phyloP scores from a whole-genome alignment of 2,113 vertebrate genomes.

The Pelecanoides urinatrix region DNA sequence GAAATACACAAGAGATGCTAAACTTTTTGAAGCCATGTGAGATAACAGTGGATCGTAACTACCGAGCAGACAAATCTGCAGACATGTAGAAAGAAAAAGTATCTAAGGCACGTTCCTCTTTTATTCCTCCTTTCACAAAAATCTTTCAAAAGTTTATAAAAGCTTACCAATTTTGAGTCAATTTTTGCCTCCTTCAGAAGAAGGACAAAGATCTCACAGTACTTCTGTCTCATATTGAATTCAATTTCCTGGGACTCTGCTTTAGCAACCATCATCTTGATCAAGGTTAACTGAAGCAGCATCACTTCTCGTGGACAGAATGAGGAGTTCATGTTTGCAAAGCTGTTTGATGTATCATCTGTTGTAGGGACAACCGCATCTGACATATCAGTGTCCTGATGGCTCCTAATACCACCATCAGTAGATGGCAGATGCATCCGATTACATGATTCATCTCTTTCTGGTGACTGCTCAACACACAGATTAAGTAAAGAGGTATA shows the following conservation, averaged over 20 bases:
- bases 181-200: conserved; percentile 74
- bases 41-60: conserved; percentile 74
- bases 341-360: background rate
- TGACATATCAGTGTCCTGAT: background rate
- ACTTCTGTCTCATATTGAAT: conserved; percentile 27
- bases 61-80: conserved; percentile 69
- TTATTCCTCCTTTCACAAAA: background rate
- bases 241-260: conserved; percentile 26
- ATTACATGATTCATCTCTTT: background rate
- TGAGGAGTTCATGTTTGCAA: background rate
- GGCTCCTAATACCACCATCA: background rate
- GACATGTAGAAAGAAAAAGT: background rate
- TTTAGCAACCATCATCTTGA: conserved; percentile 68
- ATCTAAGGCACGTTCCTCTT: background rate
- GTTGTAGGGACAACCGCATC: background rate
- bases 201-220: conserved; percentile 53
- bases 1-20: conserved; percentile 74
- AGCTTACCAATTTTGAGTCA: conserved; percentile 81
- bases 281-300: conserved; percentile 78
- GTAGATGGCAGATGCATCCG: background rate
- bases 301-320: conserved; percentile 48
- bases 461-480: background rate
- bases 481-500: conserved; percentile 61
- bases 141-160: background rate
- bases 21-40: conserved; percentile 82